A percentile compares a stretch with the other conserved stretches of the same genome.
These are phyloP conservation scores for Chondrosia reniformis DNA, from an alignment of 37 sponge, comb jelly and placozoan species.

Conservation along the genomic window DNA sequence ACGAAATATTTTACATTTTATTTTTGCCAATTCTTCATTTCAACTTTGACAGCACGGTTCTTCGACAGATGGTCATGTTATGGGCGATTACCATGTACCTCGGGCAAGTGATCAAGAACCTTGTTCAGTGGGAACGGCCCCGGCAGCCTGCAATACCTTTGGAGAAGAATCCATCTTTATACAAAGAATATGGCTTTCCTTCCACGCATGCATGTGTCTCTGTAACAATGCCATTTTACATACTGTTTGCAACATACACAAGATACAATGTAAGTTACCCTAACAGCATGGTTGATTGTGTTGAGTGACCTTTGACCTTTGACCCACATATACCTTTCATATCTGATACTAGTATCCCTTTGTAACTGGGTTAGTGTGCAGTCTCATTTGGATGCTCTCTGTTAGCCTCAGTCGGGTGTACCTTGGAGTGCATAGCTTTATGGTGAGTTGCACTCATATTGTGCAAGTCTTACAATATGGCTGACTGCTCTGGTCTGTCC, in stretches of 20 bases:
- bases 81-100: slow-evolving; percentile 89
- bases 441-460: slow-evolving; percentile 46
- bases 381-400: slow-evolving; percentile 63
- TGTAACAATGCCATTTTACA: slow-evolving; percentile 68
- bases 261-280: slow-evolving; percentile 70
- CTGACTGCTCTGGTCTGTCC: background rate
- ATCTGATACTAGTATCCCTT: slow-evolving; percentile 24
- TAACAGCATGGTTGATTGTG: background rate
- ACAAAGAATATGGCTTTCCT: slow-evolving; percentile 90
- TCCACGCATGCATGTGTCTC: slow-evolving; percentile 91
- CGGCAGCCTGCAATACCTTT: slow-evolving; percentile 71
- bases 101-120: slow-evolving; percentile 83
- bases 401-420: slow-evolving; percentile 83
- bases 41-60: slow-evolving; percentile 64
- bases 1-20: slow-evolving; percentile 89
- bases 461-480: no score
- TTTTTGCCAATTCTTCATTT: slow-evolving; percentile 63
- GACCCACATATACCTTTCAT: background rate
- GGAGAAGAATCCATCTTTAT: slow-evolving; percentile 60
- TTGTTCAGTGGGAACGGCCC: slow-evolving; percentile 63
- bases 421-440: slow-evolving; percentile 79
- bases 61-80: slow-evolving; percentile 40
- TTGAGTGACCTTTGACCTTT: background rate
- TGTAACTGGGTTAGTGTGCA: slow-evolving; percentile 14
- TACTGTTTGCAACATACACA: slow-evolving; percentile 18